Percentiles rank a stretch among this genome's conserved stretches.
These are phyloP conservation scores for Autographa gamma DNA, from an alignment of 2,888 invertebrate species.

Conservation along the genomic window DNA sequence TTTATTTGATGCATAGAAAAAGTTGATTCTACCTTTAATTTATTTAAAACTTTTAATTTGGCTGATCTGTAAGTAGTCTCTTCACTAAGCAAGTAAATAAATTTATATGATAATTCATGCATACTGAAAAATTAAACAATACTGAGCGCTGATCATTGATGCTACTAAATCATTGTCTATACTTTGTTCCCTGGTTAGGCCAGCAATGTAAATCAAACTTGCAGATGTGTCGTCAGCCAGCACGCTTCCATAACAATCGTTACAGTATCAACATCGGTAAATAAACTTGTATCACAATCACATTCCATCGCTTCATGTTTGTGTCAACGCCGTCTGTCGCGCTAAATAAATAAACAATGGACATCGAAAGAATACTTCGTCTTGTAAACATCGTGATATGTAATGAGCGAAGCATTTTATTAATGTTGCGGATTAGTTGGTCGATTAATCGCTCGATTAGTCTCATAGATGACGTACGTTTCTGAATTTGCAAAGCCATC, in stretches of 20 bases:
- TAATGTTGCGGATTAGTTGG: slow-evolving; percentile 1
- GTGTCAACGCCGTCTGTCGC: slow-evolving; percentile 32
- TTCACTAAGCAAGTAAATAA: background rate
- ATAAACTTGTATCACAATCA: slow-evolving; percentile 52
- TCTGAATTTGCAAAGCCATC: no score
- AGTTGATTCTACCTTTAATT: no score
- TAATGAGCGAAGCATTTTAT: slow-evolving; percentile 44
- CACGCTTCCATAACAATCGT: slow-evolving; percentile 43
- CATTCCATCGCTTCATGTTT: slow-evolving; percentile 54
- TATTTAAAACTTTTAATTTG: no score
- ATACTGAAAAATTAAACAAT: background rate
- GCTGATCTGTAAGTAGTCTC: no score
- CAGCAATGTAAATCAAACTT: background rate
- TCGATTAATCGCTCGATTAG: background rate
- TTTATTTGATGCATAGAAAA: no score
- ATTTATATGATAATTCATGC: slow-evolving; percentile 4
- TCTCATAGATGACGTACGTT: background rate
- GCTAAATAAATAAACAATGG: slow-evolving; percentile 56
- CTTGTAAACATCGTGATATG: slow-evolving; percentile 52
- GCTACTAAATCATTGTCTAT: background rate
- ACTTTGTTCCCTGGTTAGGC: background rate
- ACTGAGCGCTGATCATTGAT: background rate
- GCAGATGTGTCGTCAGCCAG: slow-evolving; percentile 16
- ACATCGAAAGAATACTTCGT: slow-evolving; percentile 46
- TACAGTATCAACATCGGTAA: slow-evolving; percentile 36